Conservation (phyloP, 2,797 vertebrate species). For the Graptemys geographica region DNA sequence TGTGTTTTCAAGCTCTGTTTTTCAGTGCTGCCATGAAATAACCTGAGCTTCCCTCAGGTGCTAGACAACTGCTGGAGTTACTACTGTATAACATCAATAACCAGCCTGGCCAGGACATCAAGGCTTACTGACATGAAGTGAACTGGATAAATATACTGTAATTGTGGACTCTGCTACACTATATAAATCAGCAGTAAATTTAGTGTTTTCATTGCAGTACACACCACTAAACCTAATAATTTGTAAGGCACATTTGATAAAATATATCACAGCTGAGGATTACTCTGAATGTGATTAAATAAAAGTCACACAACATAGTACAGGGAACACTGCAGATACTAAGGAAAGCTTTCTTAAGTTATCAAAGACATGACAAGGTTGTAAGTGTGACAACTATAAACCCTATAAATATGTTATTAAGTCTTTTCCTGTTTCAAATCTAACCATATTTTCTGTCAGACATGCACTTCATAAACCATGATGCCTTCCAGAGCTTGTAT, state of each 20-base stretch:
- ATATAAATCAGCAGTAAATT: constrained; percentile 12
- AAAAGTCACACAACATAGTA: neutral
- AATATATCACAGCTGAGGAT: constrained; percentile 4
- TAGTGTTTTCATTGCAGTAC: neutral
- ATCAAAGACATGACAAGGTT: neutral
- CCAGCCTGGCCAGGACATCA: neutral
- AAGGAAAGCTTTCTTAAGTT: constrained; percentile 48
- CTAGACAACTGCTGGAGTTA: constrained; percentile 32
- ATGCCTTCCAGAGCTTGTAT: neutral
- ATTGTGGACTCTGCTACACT: constrained; percentile 1
- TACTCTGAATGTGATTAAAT: neutral
- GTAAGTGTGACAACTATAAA: neutral
- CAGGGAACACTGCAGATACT: neutral
- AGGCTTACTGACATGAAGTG: constrained; percentile 39
- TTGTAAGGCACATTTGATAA: neutral
- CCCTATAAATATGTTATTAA: neutral
- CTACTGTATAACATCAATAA: constrained; percentile 2
- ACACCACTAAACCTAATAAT: neutral
- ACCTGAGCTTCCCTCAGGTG: neutral
- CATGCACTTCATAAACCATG: neutral
- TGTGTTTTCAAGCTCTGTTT: neutral
- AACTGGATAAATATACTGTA: constrained; percentile 36
- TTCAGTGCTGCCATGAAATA: accelerated
- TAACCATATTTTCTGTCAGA: neutral
- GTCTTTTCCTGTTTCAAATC: constrained; percentile 20